Base-by-base conservation (phyloP, 2,113 vertebrate genomes). In the Struthio camelus region DNA sequence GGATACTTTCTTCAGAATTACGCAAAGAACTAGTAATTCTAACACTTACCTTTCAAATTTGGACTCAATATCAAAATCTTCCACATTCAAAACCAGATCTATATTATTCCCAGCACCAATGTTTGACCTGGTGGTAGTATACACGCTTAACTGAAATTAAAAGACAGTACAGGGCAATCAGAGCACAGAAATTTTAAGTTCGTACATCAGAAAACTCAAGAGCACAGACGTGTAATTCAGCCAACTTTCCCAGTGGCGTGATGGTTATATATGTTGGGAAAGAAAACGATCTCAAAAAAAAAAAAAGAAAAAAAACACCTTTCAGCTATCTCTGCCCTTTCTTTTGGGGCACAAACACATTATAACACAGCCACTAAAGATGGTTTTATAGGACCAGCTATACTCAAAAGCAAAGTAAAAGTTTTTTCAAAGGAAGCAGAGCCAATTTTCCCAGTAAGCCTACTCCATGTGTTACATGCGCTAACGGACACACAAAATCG, bases 31-130 rank as follows among this genome's bases (percentile, higher is more conserved):
- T 14, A 2, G 0, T 1, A 23, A 18, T 14, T 9, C 2, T 9
- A 20, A 19, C 14, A 25, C 46, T n/a, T 94, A 99, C 99, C 98
- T 99, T 98, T 99, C 99, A 98, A 99, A 99, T 87, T 97, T 99
- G 91, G 97, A 98, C 95, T 99, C 97, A 59, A 99, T 97, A 44
- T 99, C 99, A 95, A 99, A 99, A 84, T 98, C 97, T 34, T 99
- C 98, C 95, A 99, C 99, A 17, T 98, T 99, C 97, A 99, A 96
- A 93, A 99, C 98, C 70, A 99, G 98, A 58, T 99, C 99, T 73
- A 99, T 97, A 27, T 98, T 99, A 83, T 98, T 99, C 46, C 99
- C 99, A 10, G 97, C 93, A 61, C 97, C 98, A 40, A 98, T 97
- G 90, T 64, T 98, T 69, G 98, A 98, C 34, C 98, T 97, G 5